A percentile compares a stretch with the other conserved stretches of the same genome.
These are phyloP conservation scores for Cantharis flavilabris DNA, from an alignment of 2,888 invertebrate species.

Conservation along the genomic window DNA sequence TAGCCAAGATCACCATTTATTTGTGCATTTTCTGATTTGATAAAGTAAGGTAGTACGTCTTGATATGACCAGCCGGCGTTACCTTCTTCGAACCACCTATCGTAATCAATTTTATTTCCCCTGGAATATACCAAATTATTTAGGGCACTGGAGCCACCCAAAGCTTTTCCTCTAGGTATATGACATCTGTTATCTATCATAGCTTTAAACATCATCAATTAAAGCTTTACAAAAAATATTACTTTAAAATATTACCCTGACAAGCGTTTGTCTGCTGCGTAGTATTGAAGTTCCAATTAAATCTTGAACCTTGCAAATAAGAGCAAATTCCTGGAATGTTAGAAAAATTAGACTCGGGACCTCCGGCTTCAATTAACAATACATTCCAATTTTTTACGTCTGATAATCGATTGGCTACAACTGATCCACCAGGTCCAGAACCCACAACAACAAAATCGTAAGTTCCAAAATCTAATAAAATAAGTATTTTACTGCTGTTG, in stretches of 20 bases:
- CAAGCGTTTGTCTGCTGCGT: neutral
- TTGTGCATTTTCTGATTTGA: neutral
- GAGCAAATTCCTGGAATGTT: neutral
- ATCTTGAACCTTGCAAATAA: neutral
- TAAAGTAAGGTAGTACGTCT: neutral
- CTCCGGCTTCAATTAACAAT: slow-evolving; percentile 68
- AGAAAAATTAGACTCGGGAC: neutral
- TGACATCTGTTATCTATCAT: neutral
- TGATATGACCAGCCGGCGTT: neutral
- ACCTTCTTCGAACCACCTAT: neutral
- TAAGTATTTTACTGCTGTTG: no score
- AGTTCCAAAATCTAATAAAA: slow-evolving; percentile 8
- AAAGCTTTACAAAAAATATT: neutral
- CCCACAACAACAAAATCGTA: slow-evolving; percentile 73
- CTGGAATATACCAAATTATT: neutral
- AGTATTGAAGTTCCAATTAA: slow-evolving; percentile 10
- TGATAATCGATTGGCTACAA: slow-evolving; percentile 66
- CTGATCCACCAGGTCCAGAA: slow-evolving; percentile 68
- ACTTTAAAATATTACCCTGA: neutral
- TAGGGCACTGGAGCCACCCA: neutral
- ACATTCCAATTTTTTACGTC: slow-evolving; percentile 69
- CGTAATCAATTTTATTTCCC: neutral
- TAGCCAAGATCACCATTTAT: neutral
- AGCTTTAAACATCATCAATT: neutral
- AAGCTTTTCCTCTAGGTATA: neutral